Base-by-base conservation (phyloP, 2,797 vertebrate genomes). In the Otolemur crassicaudatus region DNA sequence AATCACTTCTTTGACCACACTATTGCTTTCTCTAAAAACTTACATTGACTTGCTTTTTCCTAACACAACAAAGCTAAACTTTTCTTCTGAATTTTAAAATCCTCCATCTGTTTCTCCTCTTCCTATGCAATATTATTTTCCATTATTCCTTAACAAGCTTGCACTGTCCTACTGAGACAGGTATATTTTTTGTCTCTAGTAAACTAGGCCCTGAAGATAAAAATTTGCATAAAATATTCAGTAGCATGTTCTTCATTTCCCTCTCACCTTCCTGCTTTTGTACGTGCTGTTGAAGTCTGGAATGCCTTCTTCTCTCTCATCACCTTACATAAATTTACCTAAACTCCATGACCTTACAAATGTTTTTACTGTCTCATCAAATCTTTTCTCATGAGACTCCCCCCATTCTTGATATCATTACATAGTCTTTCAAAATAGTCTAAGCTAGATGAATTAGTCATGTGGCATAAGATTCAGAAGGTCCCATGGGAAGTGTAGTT, bases 111-210 rank as follows among this genome's bases (percentile, higher is more conserved):
- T 89, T 93, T 96, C 40, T 92, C 22, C 22, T 93, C 53, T 96
- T 96, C 65, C 40, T 87, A 37, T 82, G 72, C 90, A 92, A 94
- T 96, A 87, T 76, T 92, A 94, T 87, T 94, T 97, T 94, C 56
- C 75, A 81, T 97, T 93, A 94, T 96, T 96, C 46, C n/a, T 95
- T 96, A 95, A 93, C 92, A 96, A 97, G 92, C 58, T 90, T 90
- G 83, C 31, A 93, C 53, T 92, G 81, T 88, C 61, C 72, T 87
- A 95, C 65, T 0, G n/a, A 97, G 87, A 84, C 63, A 97, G 85
- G 92, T 91, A 76, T 83, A 82, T 82, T 95, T 97, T 95, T 94
- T 95, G 81, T 93, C 80, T 94, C 46, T 84, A 49, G 72, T 92
- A 94, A 97, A 97, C 76, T 82, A 92, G 72, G 40, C 72, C 81